These are phyloP conservation scores for Dromas ardeola DNA, from an alignment of 2,113 vertebrate species.

Conservation along the genomic window DNA sequence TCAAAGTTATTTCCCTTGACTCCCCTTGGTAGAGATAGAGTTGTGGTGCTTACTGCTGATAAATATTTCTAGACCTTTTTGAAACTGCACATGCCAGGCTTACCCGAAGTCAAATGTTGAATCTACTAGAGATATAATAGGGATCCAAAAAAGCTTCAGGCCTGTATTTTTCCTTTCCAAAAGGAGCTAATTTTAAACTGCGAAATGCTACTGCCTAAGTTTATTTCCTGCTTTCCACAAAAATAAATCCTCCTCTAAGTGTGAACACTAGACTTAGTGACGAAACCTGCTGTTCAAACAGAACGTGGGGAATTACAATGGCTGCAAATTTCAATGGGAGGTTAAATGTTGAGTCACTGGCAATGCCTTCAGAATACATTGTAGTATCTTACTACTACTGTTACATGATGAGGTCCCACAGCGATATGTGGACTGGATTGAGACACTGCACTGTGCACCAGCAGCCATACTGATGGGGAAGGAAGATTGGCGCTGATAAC, in stretches of 20 bases:
- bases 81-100: not conserved
- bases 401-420: not conserved
- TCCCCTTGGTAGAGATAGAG: not conserved
- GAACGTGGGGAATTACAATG: not conserved
- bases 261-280: not conserved
- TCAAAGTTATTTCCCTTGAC: not conserved
- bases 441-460: not conserved
- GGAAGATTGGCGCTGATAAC: not conserved
- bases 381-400: not conserved
- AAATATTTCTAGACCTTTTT: not conserved
- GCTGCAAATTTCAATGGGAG: not conserved
- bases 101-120: not conserved
- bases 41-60: not conserved
- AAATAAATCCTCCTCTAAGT: not conserved
- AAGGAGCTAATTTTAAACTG: not conserved
- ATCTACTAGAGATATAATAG: not conserved
- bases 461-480: not conserved
- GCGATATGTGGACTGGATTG: not conserved
- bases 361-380: not conserved
- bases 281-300: not conserved
- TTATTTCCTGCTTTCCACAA: not conserved
- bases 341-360: not conserved
- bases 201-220: not conserved
- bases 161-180: not conserved
- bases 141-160: not conserved